Evolutionary conservation across 2,797 vertebrate species (phyloP).

Genomic region (Xiphorhynchus erythropygius): DNA sequence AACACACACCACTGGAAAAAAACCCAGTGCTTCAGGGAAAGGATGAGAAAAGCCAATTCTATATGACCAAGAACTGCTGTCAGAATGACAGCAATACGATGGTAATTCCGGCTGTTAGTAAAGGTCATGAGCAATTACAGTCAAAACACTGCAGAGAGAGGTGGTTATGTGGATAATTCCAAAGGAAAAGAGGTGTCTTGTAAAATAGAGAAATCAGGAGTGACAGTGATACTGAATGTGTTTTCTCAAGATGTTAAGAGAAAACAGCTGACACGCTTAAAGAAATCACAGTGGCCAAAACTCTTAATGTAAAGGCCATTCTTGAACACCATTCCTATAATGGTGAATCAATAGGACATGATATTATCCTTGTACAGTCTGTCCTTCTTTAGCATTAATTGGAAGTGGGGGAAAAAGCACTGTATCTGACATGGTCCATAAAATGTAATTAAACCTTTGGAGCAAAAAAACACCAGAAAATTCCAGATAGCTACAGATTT

Average conservation of each 20-base stretch:
- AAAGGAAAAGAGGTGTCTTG: not conserved
- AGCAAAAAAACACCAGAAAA: not conserved
- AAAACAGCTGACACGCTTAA: not conserved
- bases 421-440: not conserved
- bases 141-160: not conserved
- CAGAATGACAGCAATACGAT: not conserved
- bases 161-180: not conserved
- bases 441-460: not conserved
- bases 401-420: not conserved
- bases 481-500: not conserved
- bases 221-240: not conserved
- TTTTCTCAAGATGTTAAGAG: not conserved
- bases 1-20: not conserved
- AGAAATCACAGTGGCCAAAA: not conserved
- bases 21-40: not conserved
- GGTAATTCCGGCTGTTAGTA: not conserved
- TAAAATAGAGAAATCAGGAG: not conserved
- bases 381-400: not conserved
- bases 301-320: not conserved
- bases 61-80: not conserved
- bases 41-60: not conserved
- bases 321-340: not conserved
- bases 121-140: not conserved
- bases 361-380: not conserved
- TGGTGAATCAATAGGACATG: not conserved